Evolutionary conservation across 2,113 vertebrate species (phyloP).

Genomic region (Dasypus novemcinctus): DNA sequence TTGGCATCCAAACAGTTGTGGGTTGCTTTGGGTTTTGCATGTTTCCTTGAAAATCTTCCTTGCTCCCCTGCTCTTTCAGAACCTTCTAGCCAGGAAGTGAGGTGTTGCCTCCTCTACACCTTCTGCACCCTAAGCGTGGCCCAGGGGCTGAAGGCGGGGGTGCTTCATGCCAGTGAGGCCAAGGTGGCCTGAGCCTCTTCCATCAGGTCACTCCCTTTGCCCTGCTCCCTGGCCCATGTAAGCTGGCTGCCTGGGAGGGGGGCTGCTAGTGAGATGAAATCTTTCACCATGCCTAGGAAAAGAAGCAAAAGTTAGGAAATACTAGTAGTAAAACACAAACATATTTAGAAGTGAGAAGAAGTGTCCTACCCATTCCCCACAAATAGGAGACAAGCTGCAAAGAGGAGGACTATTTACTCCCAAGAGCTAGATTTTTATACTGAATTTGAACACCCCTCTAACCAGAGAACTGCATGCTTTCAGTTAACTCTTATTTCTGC

Average conservation of each 20-base stretch:
- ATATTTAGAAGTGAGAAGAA: not conserved
- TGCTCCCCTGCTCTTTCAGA: not conserved
- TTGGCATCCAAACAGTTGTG: conserved; percentile 24
- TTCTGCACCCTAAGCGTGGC: not conserved
- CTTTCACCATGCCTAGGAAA: not conserved
- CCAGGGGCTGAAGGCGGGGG: not conserved
- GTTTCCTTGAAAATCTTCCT: not conserved
- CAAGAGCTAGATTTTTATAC: not conserved
- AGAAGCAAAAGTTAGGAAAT: not conserved
- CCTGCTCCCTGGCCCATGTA: not conserved
- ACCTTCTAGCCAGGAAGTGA: not conserved
- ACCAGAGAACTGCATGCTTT: not conserved
- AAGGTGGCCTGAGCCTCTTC: not conserved
- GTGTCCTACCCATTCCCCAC: not conserved
- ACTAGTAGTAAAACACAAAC: not conserved
- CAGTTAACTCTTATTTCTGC: not conserved
- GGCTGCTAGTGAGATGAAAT: not conserved
- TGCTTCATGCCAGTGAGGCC: not conserved
- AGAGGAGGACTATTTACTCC: not conserved
- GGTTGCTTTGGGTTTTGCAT: conserved; percentile 8
- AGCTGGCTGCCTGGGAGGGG: not conserved
- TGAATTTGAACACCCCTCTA: not conserved
- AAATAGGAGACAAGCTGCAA: not conserved
- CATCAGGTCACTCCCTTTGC: not conserved
- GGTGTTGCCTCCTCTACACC: not conserved